Conservation (phyloP, 2,888 invertebrate genomes). For the Tachina fera region DNA sequence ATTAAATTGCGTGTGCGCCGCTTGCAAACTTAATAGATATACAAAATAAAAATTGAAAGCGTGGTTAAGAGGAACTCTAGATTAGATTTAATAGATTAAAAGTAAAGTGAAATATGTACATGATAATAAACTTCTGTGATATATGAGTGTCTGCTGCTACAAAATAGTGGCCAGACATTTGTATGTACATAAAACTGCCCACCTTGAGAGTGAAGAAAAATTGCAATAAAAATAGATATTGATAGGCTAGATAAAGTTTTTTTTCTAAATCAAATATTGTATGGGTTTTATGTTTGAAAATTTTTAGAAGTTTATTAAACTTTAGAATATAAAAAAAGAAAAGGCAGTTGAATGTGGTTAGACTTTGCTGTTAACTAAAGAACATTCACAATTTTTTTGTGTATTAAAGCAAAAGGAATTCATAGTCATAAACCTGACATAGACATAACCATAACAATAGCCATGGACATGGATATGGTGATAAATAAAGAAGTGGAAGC, state of each 20-base stretch:
- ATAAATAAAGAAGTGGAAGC: too few species aligned
- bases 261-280: neutral
- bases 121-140: constrained; percentile 22
- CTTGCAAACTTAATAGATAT: neutral
- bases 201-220: constrained; percentile 10
- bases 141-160: constrained; percentile 4
- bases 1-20: constrained; percentile 37
- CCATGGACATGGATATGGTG: too few species aligned
- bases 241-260: neutral
- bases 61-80: constrained; percentile 39
- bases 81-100: constrained; percentile 39
- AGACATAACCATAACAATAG: too few species aligned
- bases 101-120: neutral
- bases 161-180: constrained; percentile 20
- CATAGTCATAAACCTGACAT: too few species aligned
- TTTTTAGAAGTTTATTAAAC: constrained; percentile 23
- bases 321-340: constrained; percentile 4
- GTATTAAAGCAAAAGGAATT: too few species aligned
- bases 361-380: neutral
- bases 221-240: constrained; percentile 9
- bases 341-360: neutral
- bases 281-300: neutral
- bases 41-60: constrained; percentile 14
- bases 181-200: constrained; percentile 28
- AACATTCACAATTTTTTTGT: neutral